Conservation (phyloP, 2,113 vertebrate genomes). For the Rhinogobius similis region DNA sequence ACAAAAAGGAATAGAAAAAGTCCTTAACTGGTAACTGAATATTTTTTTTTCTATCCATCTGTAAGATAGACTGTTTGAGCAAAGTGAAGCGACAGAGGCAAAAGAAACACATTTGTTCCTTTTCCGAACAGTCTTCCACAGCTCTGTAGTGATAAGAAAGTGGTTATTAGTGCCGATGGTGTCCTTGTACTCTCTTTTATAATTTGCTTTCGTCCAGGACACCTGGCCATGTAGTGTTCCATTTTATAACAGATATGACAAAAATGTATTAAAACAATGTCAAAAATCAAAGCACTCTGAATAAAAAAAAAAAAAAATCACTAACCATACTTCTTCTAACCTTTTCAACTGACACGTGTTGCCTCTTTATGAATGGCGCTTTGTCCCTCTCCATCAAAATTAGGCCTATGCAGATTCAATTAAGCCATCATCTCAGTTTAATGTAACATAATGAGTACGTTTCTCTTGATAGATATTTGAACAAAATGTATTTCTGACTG, state of each 20-base stretch:
- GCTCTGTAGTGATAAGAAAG: background rate
- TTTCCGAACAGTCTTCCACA: background rate
- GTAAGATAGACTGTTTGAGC: too few relatives aligned
- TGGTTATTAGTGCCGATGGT: background rate
- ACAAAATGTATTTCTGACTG: background rate
- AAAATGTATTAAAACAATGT: background rate
- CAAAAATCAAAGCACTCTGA: background rate
- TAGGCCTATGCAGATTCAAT: background rate
- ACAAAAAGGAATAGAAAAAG: too few relatives aligned
- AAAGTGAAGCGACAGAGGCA: too few relatives aligned
- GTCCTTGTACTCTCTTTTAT: background rate
- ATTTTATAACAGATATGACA: background rate
- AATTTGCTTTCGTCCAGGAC: background rate
- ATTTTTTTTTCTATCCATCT: too few relatives aligned
- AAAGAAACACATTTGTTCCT: background rate
- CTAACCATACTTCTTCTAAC: background rate
- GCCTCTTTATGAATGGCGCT: background rate
- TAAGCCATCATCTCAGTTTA: background rate
- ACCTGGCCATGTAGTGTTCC: background rate
- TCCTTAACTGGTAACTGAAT: too few relatives aligned
- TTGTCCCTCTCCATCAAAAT: background rate
- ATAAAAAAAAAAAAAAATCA: too few relatives aligned
- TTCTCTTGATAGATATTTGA: too few relatives aligned
- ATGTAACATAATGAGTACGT: too few relatives aligned
- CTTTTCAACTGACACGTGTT: background rate